Evolutionary conservation across 2,113 vertebrate genomes (phyloP).

Genomic region (Varanus salvator): DNA sequence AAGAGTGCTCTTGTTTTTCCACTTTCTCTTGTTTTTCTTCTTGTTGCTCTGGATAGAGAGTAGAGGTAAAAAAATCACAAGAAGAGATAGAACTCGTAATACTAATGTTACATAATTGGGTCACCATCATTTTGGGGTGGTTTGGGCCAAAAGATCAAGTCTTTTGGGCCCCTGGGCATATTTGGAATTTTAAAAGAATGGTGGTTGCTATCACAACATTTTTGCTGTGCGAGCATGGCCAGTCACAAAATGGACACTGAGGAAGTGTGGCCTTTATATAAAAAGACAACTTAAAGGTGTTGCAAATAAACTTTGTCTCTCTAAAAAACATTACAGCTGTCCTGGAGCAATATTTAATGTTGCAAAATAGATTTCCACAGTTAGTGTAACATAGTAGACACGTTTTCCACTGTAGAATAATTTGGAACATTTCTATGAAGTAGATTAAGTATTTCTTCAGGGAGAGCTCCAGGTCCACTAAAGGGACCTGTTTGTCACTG

Average conservation of each 20-base stretch:
- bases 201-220: too few relatives aligned
- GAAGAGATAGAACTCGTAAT: too few relatives aligned
- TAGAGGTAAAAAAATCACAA: too few relatives aligned
- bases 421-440: neutral
- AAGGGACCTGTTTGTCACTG: neutral
- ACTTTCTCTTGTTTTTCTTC: too few relatives aligned
- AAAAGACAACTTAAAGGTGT: neutral
- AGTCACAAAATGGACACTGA: neutral
- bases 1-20: too few relatives aligned
- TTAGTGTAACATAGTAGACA: neutral
- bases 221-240: neutral
- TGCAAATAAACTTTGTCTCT: neutral
- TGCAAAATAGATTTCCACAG: neutral
- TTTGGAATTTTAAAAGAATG: too few relatives aligned
- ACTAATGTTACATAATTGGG: too few relatives aligned
- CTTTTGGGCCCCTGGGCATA: too few relatives aligned
- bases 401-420: neutral
- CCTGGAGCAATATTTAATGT: neutral
- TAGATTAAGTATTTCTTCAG: neutral
- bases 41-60: too few relatives aligned
- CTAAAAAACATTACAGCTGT: neutral
- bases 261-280: neutral
- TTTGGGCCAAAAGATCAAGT: too few relatives aligned
- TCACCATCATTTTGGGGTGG: too few relatives aligned
- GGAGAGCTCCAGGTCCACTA: neutral